Percentiles rank a stretch among this genome's conserved stretches.
phyloP scores from a whole-genome alignment of 64 coral and sea anemone species.

The Acropora yongei region DNA sequence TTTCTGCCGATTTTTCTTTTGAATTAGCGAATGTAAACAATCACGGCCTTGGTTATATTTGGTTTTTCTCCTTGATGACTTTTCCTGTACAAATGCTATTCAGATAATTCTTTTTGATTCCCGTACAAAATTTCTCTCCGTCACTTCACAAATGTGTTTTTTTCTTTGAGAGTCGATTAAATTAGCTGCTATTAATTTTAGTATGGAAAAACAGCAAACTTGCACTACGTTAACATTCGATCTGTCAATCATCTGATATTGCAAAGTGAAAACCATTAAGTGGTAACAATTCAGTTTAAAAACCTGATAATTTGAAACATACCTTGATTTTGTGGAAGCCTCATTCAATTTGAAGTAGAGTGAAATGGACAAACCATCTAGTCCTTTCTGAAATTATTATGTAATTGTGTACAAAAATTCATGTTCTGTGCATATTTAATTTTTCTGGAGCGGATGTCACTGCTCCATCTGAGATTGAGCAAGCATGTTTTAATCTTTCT shows the following conservation, averaged over 20 bases:
- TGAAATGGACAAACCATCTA: not conserved
- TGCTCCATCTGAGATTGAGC: not conserved
- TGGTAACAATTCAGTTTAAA: not conserved
- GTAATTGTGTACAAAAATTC: not conserved
- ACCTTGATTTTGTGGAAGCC: not conserved
- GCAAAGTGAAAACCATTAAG: not conserved
- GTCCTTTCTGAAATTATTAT: not conserved
- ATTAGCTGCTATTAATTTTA: not conserved
- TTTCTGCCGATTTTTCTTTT: not conserved
- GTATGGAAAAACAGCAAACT: not conserved
- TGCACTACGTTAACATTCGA: not conserved
- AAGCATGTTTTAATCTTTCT: constrained; percentile 14
- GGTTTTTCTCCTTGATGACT: not conserved
- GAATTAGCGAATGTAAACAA: not conserved
- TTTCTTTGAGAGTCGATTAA: not conserved
- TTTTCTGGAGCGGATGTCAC: not conserved
- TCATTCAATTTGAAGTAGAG: not conserved
- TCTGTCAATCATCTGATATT: not conserved
- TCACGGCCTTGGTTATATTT: not conserved
- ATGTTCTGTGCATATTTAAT: not conserved
- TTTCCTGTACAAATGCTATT: not conserved
- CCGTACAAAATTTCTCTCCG: not conserved
- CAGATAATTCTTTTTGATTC: not conserved
- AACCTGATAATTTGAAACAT: not conserved
- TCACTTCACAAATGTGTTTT: not conserved